Evolutionary conservation across 2,113 vertebrate species (phyloP).

Genomic region (Labeo rohita): DNA sequence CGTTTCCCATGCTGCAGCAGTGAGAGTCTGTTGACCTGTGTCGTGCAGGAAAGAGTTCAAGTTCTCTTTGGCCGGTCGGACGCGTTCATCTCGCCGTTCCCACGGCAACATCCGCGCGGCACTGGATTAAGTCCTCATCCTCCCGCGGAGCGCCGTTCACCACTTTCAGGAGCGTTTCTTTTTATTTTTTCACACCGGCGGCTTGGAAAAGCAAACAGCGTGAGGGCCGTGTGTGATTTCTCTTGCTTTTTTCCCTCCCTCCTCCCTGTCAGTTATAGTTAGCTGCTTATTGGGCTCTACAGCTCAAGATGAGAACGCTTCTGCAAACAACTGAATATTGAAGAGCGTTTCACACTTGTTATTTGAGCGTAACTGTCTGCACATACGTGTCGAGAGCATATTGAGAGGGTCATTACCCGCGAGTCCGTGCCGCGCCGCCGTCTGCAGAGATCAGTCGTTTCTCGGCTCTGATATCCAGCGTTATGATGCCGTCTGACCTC

Average conservation of each 20-base stretch:
- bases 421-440: constrained; percentile 31
- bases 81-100: constrained; percentile 45
- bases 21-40: neutral
- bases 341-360: constrained; percentile 35
- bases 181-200: neutral
- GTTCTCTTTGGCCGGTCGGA: neutral
- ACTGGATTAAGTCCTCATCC: constrained; percentile 50
- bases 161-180: constrained; percentile 9
- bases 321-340: constrained; percentile 57
- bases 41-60: neutral
- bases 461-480: neutral
- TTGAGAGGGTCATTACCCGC: constrained; percentile 41
- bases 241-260: neutral
- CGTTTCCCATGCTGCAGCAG: neutral
- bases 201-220: neutral
- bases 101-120: constrained; percentile 50
- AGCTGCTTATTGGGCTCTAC: neutral
- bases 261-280: neutral
- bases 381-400: constrained; percentile 38
- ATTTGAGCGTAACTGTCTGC: constrained; percentile 39
- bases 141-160: constrained; percentile 28
- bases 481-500: constrained; percentile 3
- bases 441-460: constrained; percentile 28
- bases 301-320: constrained; percentile 38
- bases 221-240: neutral